A percentile compares a stretch with the other conserved stretches of the same genome.
Evolutionary conservation across 2,888 invertebrate genomes (phyloP).

Genomic region (Orthonevra nobilis): DNA sequence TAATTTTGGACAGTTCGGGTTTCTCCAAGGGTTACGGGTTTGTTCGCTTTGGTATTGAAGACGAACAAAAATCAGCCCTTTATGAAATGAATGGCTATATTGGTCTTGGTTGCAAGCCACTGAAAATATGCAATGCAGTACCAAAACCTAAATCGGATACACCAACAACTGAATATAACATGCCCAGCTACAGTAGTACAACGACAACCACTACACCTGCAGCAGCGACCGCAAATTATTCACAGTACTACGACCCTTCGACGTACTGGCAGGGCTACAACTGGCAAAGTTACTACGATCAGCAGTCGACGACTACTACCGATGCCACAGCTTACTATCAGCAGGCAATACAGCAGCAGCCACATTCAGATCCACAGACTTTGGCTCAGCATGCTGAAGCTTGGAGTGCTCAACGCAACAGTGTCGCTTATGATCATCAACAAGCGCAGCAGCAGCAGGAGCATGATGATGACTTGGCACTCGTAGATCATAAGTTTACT

Average conservation of each 20-base stretch:
- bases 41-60: slow-evolving; percentile 95
- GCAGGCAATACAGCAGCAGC: slow-evolving; percentile 75
- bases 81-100: slow-evolving; percentile 96
- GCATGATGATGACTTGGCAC: slow-evolving; percentile 85
- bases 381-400: slow-evolving; percentile 80
- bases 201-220: slow-evolving; percentile 72
- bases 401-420: slow-evolving; percentile 80
- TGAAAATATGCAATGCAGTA: slow-evolving; percentile 96
- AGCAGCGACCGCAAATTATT: slow-evolving; percentile 79
- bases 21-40: slow-evolving; percentile 98
- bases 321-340: slow-evolving; percentile 78
- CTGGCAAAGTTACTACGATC: slow-evolving; percentile 89
- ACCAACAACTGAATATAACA: slow-evolving; percentile 75
- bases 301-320: slow-evolving; percentile 71
- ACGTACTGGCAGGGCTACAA: slow-evolving; percentile 94
- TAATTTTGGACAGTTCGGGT: slow-evolving; percentile 93
- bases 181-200: slow-evolving; percentile 74
- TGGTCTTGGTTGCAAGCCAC: slow-evolving; percentile 91
- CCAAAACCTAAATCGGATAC: slow-evolving; percentile 87
- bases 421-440: slow-evolving; percentile 79
- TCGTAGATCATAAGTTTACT: slow-evolving; percentile 89
- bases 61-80: slow-evolving; percentile 95
- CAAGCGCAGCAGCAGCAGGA: slow-evolving; percentile 75
- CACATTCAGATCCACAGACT: slow-evolving; percentile 77
- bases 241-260: slow-evolving; percentile 90